Conservation (phyloP, 2,797 vertebrate genomes). For the Mormyrops attenuatus region DNA sequence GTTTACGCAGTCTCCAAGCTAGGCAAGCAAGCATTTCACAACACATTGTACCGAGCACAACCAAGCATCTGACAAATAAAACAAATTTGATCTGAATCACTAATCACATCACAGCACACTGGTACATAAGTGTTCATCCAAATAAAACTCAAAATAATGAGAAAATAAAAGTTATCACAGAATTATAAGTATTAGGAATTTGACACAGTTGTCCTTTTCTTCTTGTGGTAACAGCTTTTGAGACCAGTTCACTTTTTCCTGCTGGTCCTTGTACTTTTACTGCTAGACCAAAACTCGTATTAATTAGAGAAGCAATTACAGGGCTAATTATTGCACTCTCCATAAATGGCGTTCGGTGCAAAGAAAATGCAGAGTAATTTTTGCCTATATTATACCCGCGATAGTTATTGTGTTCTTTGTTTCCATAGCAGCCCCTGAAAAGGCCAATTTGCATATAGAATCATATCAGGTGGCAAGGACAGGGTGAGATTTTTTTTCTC, state of each 20-base stretch:
- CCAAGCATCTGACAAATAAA: not conserved
- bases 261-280: not conserved
- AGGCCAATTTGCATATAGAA: conserved; percentile 15
- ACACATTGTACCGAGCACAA: not conserved
- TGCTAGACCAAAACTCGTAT: not conserved
- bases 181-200: not conserved
- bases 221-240: not conserved
- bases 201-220: not conserved
- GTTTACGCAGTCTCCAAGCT: not conserved
- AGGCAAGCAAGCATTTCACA: not conserved
- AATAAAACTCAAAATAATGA: not conserved
- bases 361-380: conserved; percentile 17
- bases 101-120: not conserved
- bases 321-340: conserved; percentile 2
- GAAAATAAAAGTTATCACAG: not conserved
- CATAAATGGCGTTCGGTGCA: not conserved
- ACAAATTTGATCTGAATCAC: not conserved
- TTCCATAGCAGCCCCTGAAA: not conserved
- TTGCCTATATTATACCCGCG: not conserved
- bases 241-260: not conserved
- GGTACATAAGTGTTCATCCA: not conserved
- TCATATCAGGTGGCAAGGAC: conserved; percentile 2
- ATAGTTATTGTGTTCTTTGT: not conserved
- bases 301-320: conserved; percentile 23
- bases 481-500: not conserved